Evolutionary conservation across 2,797 vertebrate genomes (phyloP), one percentile per base, ranked within the genome.

Genomic region (Chloroceryle amazona): DNA sequence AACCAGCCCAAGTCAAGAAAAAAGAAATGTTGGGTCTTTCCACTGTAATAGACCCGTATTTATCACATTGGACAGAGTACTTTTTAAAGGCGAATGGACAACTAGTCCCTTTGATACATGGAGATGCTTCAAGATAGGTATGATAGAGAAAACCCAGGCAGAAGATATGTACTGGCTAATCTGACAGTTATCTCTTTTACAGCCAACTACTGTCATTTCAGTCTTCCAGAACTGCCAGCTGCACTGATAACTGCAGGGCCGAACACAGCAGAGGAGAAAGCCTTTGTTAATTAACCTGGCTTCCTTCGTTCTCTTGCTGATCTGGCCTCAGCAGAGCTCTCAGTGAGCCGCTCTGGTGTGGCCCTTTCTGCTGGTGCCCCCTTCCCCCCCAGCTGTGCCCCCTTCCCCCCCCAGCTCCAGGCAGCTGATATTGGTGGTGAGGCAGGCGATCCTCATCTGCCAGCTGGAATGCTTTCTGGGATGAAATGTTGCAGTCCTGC

Each of bases 91-190:
- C 95, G 93, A 95, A 96, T 81, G 72, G 91, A 85, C 94, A 92
- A 5, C 81, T 25, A 75, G 85, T 86, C 52, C 70, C 83, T 93
- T 97, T 94, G 95, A 95, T 90, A 92, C 92, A 94, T 22, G 81
- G 90, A 96, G 93, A 96, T 97, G 74, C 83, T 92, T 96, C 95
- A 87, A 94, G 93, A 97, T 94, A 95, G 76, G 82, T 70, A 90
- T 76, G 94, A 91, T 89, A 96, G 21, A 94, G 90, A 86, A 96
- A 95, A 95, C 87, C 86, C 25, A 39, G 5, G 81, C 73, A 21
- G 55, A 94, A 87, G 93, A 93, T 93, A 89, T 19, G 90, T 89
- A 31, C 90, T 1, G 6, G 86, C 91, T 95, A 95, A 92, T 91
- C 91, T 91, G 93, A 94, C 94, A 91, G 89, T 90, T 86, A 68